phyloP scores from a whole-genome alignment of 2,888 invertebrate genomes.

The Drosophila fulvimacula region DNA sequence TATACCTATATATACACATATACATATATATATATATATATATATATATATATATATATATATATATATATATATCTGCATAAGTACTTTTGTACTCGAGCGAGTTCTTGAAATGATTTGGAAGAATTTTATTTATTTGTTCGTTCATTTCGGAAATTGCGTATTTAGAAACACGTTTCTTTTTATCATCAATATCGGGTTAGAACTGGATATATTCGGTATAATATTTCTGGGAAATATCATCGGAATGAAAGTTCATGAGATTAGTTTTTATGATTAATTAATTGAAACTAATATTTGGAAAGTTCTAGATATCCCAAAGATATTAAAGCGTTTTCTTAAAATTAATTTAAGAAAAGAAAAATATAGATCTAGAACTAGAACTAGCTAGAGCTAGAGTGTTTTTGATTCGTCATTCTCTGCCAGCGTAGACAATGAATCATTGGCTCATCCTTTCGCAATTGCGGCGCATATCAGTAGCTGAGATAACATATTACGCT shows the following conservation, averaged over 20 bases:
- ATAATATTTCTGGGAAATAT: not conserved
- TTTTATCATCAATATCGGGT: not conserved
- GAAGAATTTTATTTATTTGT: not conserved
- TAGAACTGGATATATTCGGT: not conserved
- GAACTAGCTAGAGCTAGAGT: not conserved
- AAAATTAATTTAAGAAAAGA: too few species aligned
- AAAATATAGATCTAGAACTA: too few species aligned
- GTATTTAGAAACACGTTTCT: constrained; percentile 9
- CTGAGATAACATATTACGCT: constrained; percentile 14
- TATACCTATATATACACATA: not conserved
- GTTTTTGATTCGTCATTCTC: not conserved
- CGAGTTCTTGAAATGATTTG: constrained; percentile 3
- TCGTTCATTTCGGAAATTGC: constrained; percentile 3
- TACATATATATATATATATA: not conserved
- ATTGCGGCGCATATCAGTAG: constrained; percentile 9
- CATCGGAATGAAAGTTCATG: too few species aligned
- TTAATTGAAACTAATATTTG: not conserved
- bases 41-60: not conserved
- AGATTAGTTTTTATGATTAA: not conserved
- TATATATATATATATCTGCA: not conserved
- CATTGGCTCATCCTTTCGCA: constrained; percentile 16
- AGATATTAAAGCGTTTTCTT: not conserved
- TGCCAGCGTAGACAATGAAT: constrained; percentile 8
- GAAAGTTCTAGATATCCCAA: not conserved
- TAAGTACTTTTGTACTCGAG: constrained; percentile 8